Base-by-base conservation (phyloP, 2,113 vertebrate species). In the Etheostoma spectabile region DNA sequence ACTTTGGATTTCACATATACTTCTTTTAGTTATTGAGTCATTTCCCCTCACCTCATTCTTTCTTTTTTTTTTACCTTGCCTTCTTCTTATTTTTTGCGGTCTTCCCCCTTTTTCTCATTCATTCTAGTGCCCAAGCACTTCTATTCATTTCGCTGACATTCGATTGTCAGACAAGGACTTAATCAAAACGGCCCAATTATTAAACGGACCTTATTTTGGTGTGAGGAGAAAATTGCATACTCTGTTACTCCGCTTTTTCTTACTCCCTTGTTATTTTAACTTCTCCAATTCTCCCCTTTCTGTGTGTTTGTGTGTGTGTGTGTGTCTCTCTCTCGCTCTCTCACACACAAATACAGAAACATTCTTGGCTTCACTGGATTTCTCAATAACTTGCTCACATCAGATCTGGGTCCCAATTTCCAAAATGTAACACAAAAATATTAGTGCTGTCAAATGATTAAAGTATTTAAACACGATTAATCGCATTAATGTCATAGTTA, bases 201-300 rank as follows among this genome's bases (percentile, higher is more conserved):
- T n/a, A n/a, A n/a, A n/a, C n/a, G 53, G 45, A 77, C 49, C 73
- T 27, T 61, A 45, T 83, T 74, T 83, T 80, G 60, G 46, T 18
- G 21, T 22, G 42, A 83, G 64, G 30, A 55, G 18, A 81, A 83
- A 73, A 79, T 24, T 2, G 53, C 64, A 35, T 49, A 61, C 45
- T 59, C 62, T 48, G 21, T 68, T 65, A 62, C 49, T 64, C 14
- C 16, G 24, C 13, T 63, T 13, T 61, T 46, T 51, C 66, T 65
- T 16, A 55, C n/a, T 15, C 2, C 38, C 68, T 38, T 52, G 45
- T 68, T 71, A 55, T 76, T 64, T 61, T 52, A 67, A 51, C 53
- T 59, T 59, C 6, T 71, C 38, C 46, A 22, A 21, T 27, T 76
- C 60, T 66, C 53, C 48, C 5, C 4, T 64, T 4, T 79, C 16